Percentiles rank a stretch among this genome's conserved stretches.
Evolutionary conservation across 2,888 invertebrate genomes (phyloP).

Genomic region (Apantesis nais): DNA sequence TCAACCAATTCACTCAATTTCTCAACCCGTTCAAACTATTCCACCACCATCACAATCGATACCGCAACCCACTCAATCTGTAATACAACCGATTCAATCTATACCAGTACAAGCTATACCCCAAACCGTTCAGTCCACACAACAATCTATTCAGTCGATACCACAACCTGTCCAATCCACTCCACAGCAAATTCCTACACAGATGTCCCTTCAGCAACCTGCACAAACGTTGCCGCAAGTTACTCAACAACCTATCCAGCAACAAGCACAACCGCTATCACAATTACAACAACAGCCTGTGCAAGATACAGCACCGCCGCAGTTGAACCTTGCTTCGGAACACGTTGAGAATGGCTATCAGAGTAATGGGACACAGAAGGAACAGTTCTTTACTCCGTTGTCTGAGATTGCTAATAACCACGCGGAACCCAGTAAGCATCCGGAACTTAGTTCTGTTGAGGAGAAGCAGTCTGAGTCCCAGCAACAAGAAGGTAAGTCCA

Average conservation of each 20-base stretch:
- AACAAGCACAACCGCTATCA: conserved; percentile 22
- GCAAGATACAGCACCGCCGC: conserved; percentile 65
- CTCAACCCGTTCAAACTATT: conserved; percentile 43
- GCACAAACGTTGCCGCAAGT: conserved; percentile 28
- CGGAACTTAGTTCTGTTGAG: conserved; percentile 76
- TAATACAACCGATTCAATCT: conserved; percentile 36
- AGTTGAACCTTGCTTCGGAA: conserved; percentile 64
- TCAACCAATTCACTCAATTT: conserved; percentile 33
- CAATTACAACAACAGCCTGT: conserved; percentile 18
- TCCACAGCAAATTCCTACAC: conserved; percentile 34
- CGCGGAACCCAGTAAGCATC: conserved; percentile 64
- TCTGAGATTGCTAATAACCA: conserved; percentile 75
- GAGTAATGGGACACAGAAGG: conserved; percentile 66
- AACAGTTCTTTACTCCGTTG: conserved; percentile 80
- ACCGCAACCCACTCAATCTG: conserved; percentile 48
- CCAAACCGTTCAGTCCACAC: conserved; percentile 42
- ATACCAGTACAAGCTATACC: conserved; percentile 39
- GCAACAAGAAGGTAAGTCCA: conserved; percentile 67
- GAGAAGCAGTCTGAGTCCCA: conserved; percentile 72
- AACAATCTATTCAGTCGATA: conserved; percentile 42
- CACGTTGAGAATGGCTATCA: conserved; percentile 62
- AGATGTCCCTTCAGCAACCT: conserved; percentile 21
- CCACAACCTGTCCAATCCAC: conserved; percentile 41
- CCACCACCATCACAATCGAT: conserved; percentile 50
- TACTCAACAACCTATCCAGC: conserved; percentile 29